Conservation (phyloP, 2,113 vertebrate species). For the Phrynosoma blainvillii region DNA sequence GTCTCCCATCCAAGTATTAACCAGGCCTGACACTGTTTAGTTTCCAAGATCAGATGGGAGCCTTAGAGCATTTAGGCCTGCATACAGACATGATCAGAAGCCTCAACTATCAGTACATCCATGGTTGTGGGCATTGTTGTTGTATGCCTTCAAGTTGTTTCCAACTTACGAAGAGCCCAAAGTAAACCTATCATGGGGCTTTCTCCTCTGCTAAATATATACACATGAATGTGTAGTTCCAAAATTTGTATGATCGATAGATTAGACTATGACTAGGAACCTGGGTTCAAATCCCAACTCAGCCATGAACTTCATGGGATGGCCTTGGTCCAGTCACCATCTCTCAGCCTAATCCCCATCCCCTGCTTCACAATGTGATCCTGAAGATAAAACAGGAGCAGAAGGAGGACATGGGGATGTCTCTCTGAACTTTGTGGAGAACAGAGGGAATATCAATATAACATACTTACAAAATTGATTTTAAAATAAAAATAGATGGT, state of each 20-base stretch:
- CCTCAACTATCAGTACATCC: neutral
- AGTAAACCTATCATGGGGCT: no score
- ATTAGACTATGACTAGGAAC: neutral
- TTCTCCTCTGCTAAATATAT: neutral
- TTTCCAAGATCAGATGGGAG: no score
- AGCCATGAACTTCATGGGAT: neutral
- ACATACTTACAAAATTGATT: neutral
- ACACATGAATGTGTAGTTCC: neutral
- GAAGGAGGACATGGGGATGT: neutral
- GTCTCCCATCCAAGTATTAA: no score
- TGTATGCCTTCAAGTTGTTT: no score
- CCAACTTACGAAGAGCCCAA: no score
- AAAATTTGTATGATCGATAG: neutral
- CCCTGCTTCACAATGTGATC: neutral
- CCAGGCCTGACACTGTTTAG: no score
- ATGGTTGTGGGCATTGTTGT: no score
- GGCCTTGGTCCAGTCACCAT: neutral
- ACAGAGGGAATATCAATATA: neutral
- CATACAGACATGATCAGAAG: neutral
- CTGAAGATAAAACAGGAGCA: neutral
- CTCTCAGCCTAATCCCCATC: neutral
- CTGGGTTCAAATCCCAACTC: neutral
- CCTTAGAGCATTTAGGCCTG: no score
- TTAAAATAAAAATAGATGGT: neutral
- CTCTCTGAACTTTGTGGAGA: neutral